phyloP scores from a whole-genome alignment of 2,888 invertebrate species.

The Erebia epiphron region DNA sequence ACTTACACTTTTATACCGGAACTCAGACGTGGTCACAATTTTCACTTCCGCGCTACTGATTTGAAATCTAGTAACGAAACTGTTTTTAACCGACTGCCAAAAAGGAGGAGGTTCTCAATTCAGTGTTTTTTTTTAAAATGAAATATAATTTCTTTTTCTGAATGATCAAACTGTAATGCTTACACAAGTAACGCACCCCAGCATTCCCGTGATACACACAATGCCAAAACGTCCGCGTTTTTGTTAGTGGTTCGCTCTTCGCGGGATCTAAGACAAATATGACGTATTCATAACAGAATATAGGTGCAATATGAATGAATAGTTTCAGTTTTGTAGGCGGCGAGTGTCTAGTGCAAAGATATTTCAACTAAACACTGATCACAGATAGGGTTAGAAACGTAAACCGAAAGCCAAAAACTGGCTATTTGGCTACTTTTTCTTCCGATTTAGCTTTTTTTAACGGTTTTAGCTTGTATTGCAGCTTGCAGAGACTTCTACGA shows the following conservation, averaged over 20 bases:
- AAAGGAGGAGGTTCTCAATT: too few relatives aligned
- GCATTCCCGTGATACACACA: conserved; percentile 31
- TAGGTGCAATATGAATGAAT: conserved; percentile 59
- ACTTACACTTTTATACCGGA: too few relatives aligned
- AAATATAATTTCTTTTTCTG: too few relatives aligned
- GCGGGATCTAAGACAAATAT: conserved; percentile 38
- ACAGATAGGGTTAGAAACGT: background rate
- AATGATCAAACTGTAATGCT: background rate
- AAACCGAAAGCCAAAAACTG: too few relatives aligned
- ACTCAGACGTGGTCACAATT: too few relatives aligned
- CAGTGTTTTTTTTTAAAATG: too few relatives aligned
- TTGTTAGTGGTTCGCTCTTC: conserved; percentile 51
- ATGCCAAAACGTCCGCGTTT: conserved; percentile 36
- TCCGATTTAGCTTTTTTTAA: too few relatives aligned
- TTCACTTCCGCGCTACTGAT: too few relatives aligned
- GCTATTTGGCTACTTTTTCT: background rate
- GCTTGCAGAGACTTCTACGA: too few relatives aligned
- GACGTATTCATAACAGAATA: conserved; percentile 45
- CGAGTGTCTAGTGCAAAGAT: conserved; percentile 56
- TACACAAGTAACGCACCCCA: conserved; percentile 43
- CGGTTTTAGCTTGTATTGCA: too few relatives aligned
- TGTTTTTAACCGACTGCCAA: too few relatives aligned
- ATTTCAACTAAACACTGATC: background rate
- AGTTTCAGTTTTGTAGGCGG: conserved; percentile 41
- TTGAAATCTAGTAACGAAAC: too few relatives aligned